Base-by-base conservation (phyloP, 2,113 vertebrate species). In the Myotis davidii region DNA sequence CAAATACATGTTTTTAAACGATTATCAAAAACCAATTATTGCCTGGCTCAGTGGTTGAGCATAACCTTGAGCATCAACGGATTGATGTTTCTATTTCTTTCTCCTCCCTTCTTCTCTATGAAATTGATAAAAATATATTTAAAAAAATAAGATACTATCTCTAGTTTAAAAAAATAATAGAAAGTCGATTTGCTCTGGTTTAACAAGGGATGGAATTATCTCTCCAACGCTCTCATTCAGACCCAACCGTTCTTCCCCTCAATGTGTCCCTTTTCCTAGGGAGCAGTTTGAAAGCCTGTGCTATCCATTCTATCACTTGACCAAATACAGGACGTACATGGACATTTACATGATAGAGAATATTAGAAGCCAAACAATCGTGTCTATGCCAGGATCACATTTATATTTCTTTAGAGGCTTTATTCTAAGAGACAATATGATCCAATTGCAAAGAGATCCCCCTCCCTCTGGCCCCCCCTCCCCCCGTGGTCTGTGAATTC, bases 141-240 rank as follows among this genome's bases (percentile, higher is more conserved):
- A 9, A 59, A 59, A 59, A 59, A 59, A 10, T 25, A 59, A 21
- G 23, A 59, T 59, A 59, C 56, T 59, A 9, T 10, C 56, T 59
- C 56, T 59, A 59, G 56, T 59, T 59, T 25, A 59, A 59, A 59
- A 56, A 8, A 29, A 29, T 84, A 52, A 81, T 56, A 32, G 13
- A 90, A 87, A 82, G 20, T 61, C 21, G 29, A 59, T 85, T 94
- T 85, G 27, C 42, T 91, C 14, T 88, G 59, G 9, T 65, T 91
- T 37, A 83, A 50, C 4, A 67, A 90, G 8, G n/a, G 37, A 18
- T n/a, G 4, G 52, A 65, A 20, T 54, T 70, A 76, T 13, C 3
- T 29, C 67, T 85, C 9, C 2, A 54, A 8, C 20, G 29, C 25
- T 13, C 54, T 69, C 4, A 9, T 5, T 6, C 17, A 2, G 13